Evolutionary conservation across 2,113 vertebrate genomes (phyloP).

Genomic region (Sinocyclocheilus grahami): DNA sequence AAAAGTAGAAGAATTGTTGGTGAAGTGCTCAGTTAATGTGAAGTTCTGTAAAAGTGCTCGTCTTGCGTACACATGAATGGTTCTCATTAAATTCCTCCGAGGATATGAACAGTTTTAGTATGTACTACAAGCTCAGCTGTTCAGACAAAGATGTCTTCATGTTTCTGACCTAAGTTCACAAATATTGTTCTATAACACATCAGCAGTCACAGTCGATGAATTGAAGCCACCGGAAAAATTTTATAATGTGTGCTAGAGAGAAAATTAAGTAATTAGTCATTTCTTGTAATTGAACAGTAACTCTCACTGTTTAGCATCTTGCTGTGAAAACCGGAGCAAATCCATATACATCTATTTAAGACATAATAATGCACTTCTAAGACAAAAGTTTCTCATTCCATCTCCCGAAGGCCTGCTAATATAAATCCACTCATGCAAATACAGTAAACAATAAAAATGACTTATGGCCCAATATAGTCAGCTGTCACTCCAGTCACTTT

Average conservation of each 20-base stretch:
- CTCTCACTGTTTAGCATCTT: constrained; percentile 29
- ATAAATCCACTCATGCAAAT: constrained; percentile 47
- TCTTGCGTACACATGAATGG: background rate
- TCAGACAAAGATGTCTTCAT: background rate
- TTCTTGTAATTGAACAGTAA: constrained; percentile 36
- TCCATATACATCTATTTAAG: constrained; percentile 26
- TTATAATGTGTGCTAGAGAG: background rate
- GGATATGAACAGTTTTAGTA: background rate
- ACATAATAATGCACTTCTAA: constrained; percentile 21
- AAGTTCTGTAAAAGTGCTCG: constrained; percentile 19
- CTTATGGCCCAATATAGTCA: constrained; percentile 43
- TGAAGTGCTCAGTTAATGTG: background rate
- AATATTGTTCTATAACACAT: background rate
- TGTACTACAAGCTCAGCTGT: background rate
- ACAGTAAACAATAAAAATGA: constrained; percentile 54
- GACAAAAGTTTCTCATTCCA: constrained; percentile 35
- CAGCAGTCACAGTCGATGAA: background rate
- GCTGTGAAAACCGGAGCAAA: constrained; percentile 19
- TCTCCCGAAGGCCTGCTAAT: constrained; percentile 17
- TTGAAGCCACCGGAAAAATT: background rate
- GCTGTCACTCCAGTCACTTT: constrained; percentile 43
- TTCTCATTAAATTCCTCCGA: constrained; percentile 17
- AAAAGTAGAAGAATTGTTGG: background rate
- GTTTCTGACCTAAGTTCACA: constrained; percentile 3
- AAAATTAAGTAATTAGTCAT: constrained; percentile 36